Evolutionary conservation across 1,140 invertebrate genomes (phyloP).

Genomic region (Magallana ariakensis): DNA sequence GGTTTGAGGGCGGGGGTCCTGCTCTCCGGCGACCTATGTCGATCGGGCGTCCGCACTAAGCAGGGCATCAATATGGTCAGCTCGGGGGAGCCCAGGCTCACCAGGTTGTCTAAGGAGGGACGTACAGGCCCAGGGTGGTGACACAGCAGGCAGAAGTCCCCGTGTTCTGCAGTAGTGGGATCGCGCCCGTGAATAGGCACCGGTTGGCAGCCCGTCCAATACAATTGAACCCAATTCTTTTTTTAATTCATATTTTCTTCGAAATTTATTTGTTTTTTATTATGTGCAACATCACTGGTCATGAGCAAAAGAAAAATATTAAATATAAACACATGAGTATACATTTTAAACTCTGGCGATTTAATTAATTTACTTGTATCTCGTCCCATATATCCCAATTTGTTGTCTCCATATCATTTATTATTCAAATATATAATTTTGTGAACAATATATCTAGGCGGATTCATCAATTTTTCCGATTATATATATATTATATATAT

Average conservation of each 20-base stretch:
- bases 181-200: slow-evolving; percentile 95
- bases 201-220: slow-evolving; percentile 89
- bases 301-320: no score
- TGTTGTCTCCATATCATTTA: no score
- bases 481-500: no score
- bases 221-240: not conserved
- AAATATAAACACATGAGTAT: no score
- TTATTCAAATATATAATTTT: no score
- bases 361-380: no score
- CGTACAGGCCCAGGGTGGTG: slow-evolving; percentile 97
- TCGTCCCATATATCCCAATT: no score
- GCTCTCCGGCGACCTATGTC: slow-evolving; percentile 78
- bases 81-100: slow-evolving; percentile 86
- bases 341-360: no score
- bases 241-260: not conserved
- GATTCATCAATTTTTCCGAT: no score
- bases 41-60: slow-evolving; percentile 85
- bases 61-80: slow-evolving; percentile 94
- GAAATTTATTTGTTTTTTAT: no score
- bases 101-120: slow-evolving; percentile 95
- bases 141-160: slow-evolving; percentile 97
- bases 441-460: no score
- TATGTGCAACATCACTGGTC: no score
- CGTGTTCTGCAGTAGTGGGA: slow-evolving; percentile 98
- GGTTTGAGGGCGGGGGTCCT: slow-evolving; percentile 89